phyloP scores from a whole-genome alignment of 2,113 vertebrate species.

The Puffinus mauretanicus region DNA sequence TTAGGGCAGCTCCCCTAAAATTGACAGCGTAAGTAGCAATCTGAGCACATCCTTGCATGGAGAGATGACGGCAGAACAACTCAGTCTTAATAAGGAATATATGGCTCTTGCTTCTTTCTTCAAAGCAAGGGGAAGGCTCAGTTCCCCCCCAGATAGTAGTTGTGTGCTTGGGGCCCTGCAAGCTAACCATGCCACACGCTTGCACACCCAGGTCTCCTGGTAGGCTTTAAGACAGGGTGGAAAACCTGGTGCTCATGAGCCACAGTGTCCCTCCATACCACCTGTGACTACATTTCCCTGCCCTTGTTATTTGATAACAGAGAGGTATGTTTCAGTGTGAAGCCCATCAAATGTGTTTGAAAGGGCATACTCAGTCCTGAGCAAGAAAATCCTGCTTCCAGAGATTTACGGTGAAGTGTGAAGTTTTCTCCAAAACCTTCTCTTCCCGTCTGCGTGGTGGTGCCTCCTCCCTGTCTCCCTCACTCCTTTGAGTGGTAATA shows the following conservation, averaged over 20 bases:
- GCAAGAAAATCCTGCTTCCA: slow-evolving; percentile 48
- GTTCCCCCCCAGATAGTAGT: not conserved
- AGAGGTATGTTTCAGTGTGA: slow-evolving; percentile 62
- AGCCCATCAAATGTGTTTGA: slow-evolving; percentile 4
- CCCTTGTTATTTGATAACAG: slow-evolving; percentile 22
- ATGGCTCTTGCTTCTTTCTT: slow-evolving; percentile 34
- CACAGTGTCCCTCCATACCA: not conserved
- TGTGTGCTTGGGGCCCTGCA: not conserved
- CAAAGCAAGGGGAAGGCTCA: not conserved
- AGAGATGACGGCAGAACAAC: not conserved
- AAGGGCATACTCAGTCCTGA: slow-evolving; percentile 50
- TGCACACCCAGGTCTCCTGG: not conserved
- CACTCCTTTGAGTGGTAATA: not conserved
- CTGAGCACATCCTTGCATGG: not conserved
- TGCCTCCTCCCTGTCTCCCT: not conserved
- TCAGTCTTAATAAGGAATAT: not conserved
- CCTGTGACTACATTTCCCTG: slow-evolving; percentile 15
- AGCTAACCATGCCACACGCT: not conserved
- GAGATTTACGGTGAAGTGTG: not conserved
- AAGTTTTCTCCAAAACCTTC: not conserved
- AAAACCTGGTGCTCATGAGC: not conserved
- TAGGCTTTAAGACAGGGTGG: not conserved
- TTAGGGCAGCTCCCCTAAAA: not conserved
- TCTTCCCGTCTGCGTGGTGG: not conserved
- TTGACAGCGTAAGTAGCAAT: not conserved